Conservation (phyloP, 1,140 invertebrate species). For the Myzus persicae region DNA sequence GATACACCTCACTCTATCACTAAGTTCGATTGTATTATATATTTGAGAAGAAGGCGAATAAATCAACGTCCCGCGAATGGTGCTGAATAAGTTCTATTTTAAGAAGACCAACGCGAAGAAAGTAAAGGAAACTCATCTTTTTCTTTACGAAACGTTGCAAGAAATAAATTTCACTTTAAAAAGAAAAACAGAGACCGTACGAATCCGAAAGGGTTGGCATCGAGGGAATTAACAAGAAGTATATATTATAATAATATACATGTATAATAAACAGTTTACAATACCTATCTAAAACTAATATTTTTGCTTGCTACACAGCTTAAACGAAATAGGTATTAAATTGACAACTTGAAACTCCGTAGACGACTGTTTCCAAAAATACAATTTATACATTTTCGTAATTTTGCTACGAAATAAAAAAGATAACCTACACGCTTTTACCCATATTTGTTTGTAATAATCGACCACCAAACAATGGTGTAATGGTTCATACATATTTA, state of each 20-base stretch:
- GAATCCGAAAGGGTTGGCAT: background rate
- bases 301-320: background rate
- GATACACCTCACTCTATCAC: slow-evolving; percentile 51
- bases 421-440: background rate
- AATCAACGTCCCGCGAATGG: slow-evolving; percentile 57
- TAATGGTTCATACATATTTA: slow-evolving; percentile 29
- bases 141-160: slow-evolving; percentile 51
- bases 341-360: no score
- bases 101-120: slow-evolving; percentile 2
- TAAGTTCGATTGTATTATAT: slow-evolving; percentile 57
- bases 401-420: background rate
- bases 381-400: background rate
- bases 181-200: slow-evolving; percentile 35
- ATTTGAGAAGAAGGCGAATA: slow-evolving; percentile 57
- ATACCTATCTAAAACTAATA: slow-evolving; percentile 15
- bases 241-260: background rate
- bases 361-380: background rate
- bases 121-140: slow-evolving; percentile 51
- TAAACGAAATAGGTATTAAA: background rate
- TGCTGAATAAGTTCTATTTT: slow-evolving; percentile 56
- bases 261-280: background rate
- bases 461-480: slow-evolving; percentile 8
- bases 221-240: slow-evolving; percentile 36
- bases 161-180: slow-evolving; percentile 54
- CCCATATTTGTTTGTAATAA: slow-evolving; percentile 17